Conservation (phyloP, 2,888 invertebrate species). For the Clusia tigrina region DNA sequence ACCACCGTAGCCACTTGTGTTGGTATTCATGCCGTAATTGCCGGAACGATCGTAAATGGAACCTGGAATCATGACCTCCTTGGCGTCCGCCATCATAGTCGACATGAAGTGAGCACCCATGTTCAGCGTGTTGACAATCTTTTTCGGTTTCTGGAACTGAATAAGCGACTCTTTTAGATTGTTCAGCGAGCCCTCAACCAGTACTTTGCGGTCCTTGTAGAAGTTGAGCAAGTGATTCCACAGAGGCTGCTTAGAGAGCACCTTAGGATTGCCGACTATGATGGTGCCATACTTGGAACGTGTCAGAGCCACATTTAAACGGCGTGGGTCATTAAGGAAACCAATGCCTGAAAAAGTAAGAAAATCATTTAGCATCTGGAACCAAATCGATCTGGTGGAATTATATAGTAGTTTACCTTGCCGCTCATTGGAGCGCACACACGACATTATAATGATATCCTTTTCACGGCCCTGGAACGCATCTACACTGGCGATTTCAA, state of each 20-base stretch:
- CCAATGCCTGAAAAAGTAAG: slow-evolving; percentile 74
- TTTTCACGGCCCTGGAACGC: slow-evolving; percentile 99
- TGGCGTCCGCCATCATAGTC: slow-evolving; percentile 94
- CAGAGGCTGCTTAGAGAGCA: slow-evolving; percentile 95
- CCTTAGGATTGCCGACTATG: slow-evolving; percentile 98
- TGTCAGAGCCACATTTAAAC: slow-evolving; percentile 97
- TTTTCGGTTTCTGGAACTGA: slow-evolving; percentile 96
- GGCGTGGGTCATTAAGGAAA: slow-evolving; percentile 96
- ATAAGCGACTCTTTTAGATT: slow-evolving; percentile 96
- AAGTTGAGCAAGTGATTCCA: slow-evolving; percentile 98
- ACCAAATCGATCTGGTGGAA: neutral
- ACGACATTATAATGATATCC: slow-evolving; percentile 98
- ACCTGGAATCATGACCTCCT: slow-evolving; percentile 93
- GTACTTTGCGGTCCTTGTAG: slow-evolving; percentile 91
- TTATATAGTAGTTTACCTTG: slow-evolving; percentile 72
- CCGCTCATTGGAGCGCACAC: slow-evolving; percentile 97
- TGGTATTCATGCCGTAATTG: slow-evolving; percentile 34
- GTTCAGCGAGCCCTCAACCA: slow-evolving; percentile 97
- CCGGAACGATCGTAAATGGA: slow-evolving; percentile 87
- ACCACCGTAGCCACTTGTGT: slow-evolving; percentile 35
- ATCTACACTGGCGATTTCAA: slow-evolving; percentile 99
- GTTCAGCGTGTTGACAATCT: slow-evolving; percentile 91
- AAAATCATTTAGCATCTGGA: neutral
- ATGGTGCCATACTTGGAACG: slow-evolving; percentile 97
- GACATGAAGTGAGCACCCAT: slow-evolving; percentile 98